Evolutionary conservation across 2,113 vertebrate genomes (phyloP), one percentile per base, ranked within the genome.

Genomic region (Sprattus sprattus): DNA sequence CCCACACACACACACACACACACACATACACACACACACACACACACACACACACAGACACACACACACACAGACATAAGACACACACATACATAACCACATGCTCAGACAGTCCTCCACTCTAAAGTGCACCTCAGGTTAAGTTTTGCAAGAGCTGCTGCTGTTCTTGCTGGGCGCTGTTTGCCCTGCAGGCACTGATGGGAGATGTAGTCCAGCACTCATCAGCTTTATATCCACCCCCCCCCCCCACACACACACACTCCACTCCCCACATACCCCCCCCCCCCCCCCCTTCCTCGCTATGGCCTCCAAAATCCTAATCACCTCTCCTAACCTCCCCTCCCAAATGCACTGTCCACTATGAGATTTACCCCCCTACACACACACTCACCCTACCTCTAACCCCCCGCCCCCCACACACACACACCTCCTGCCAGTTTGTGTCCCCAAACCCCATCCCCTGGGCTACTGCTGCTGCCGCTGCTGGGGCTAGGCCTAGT

Each of bases 171-270:
- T 16, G 11, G 16, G 52, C 16, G 52, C 52, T 54, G 52, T 18
- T 54, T 39, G 32, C 78, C 78, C 78, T 81, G 13, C 18, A 81
- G 39, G 13, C 25, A 20, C 16, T 25, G 6, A 80, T 89, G 78
- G 75, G 86, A 84, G 0, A 57, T 85, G 81, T 83, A 81, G 85
- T 85, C 85, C 83, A 54, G 64, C 52, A 54, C 16, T 82, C 47
- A 1, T 86, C 78, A 80, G 49, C 83, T 60, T 44, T 46, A 81
- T 39, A 39, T 39, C 39, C 39, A 1, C 2, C 39, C 39, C 39
- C 49, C 13, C 28, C 75, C 39, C 18, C 52, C 13, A 54, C 50
- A 54, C 50, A 60, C 20, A 22, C 57, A 64, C 22, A 64, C 20
- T 6, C 52, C 39, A 39, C 39, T 39, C 39, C 39, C 39, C 22